Conservation (phyloP, 2,113 vertebrate genomes). For the Cisticola juncidis region DNA sequence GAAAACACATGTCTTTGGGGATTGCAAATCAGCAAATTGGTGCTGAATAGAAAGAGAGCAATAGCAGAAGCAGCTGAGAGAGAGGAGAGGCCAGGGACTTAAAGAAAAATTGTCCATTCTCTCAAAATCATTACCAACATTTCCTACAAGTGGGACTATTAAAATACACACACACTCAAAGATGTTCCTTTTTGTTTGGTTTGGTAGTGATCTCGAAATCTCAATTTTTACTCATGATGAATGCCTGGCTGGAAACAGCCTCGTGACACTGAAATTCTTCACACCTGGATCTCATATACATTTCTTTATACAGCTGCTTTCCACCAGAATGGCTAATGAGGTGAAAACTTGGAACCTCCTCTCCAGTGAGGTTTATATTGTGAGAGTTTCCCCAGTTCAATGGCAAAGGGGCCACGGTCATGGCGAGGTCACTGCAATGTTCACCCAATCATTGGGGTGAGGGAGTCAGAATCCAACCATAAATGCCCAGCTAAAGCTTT, state of each 20-base stretch:
- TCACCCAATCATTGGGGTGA: neutral
- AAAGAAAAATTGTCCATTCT: neutral
- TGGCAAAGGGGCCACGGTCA: neutral
- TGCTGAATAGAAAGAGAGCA: constrained; percentile 16
- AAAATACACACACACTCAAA: neutral
- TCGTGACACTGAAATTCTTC: neutral
- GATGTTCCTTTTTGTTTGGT: neutral
- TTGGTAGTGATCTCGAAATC: neutral
- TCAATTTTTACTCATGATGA: constrained; percentile 7
- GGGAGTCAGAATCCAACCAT: neutral
- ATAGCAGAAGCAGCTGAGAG: neutral
- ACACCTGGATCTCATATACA: neutral
- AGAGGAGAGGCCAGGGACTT: neutral
- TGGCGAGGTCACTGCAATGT: neutral
- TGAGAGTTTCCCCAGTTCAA: neutral
- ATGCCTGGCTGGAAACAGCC: constrained; percentile 21
- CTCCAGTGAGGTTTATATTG: neutral
- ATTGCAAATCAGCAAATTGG: constrained; percentile 5
- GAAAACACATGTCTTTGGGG: constrained; percentile 1
- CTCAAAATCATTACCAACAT: neutral
- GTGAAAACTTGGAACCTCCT: constrained; percentile 4
- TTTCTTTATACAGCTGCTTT: constrained; percentile 49
- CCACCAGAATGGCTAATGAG: constrained; percentile 16
- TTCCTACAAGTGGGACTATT: constrained; percentile 2
- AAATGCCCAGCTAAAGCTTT: neutral